phyloP scores from a whole-genome alignment of 37 sponge, comb jelly and placozoan genomes.

The Ianthella basta region DNA sequence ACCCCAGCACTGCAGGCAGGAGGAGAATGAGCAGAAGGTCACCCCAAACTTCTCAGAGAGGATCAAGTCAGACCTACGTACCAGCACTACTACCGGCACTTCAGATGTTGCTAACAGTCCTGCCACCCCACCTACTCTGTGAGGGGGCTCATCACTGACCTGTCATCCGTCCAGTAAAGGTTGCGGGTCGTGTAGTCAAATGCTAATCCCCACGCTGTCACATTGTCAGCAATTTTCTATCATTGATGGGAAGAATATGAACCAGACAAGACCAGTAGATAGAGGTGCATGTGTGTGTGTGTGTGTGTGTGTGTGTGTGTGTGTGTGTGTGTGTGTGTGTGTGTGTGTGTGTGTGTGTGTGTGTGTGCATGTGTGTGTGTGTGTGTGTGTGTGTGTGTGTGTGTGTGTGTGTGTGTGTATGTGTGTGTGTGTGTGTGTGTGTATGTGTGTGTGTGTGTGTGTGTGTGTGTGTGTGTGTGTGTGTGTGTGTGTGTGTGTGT shows the following conservation, averaged over 20 bases:
- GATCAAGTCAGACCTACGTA: too few species aligned
- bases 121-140: not conserved
- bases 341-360: constrained; percentile 35
- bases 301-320: constrained; percentile 30
- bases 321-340: constrained; percentile 42
- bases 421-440: constrained; percentile 39
- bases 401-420: constrained; percentile 37
- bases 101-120: too few species aligned
- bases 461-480: constrained; percentile 35
- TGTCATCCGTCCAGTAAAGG: constrained; percentile 70
- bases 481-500: constrained; percentile 44
- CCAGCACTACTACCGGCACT: too few species aligned
- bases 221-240: constrained; percentile 1
- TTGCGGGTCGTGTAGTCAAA: constrained; percentile 49
- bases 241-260: not conserved
- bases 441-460: constrained; percentile 43
- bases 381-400: constrained; percentile 37
- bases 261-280: not conserved
- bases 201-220: constrained; percentile 45
- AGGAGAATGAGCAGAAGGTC: not conserved
- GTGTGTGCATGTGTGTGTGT: constrained; percentile 39
- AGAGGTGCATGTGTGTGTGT: constrained; percentile 23
- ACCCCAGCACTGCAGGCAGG: constrained; percentile 23
- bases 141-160: constrained; percentile 17
- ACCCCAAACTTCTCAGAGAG: not conserved